Evolutionary conservation across 1,140 invertebrate genomes (phyloP).

Genomic region (Mizuhopecten yessoensis): DNA sequence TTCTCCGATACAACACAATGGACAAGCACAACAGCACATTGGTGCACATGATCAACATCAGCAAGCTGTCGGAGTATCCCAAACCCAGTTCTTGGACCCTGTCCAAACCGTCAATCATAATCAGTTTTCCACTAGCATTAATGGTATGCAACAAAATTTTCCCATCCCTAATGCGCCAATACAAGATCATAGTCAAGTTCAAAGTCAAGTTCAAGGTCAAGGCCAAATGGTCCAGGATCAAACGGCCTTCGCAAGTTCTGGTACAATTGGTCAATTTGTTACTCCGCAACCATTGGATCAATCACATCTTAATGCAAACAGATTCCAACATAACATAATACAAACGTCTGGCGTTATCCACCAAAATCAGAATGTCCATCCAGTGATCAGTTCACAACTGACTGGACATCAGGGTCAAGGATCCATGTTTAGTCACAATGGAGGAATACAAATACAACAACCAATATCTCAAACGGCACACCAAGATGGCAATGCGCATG

Average conservation of each 20-base stretch:
- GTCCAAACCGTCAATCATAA: not conserved
- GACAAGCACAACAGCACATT: not conserved
- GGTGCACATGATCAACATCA: not conserved
- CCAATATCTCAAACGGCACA: too few species aligned
- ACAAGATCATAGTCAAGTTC: not conserved
- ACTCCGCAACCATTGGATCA: not conserved
- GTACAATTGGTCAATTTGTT: not conserved
- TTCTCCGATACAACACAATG: not conserved
- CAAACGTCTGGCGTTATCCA: constrained; percentile 4
- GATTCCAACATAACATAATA: not conserved
- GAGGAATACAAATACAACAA: too few species aligned
- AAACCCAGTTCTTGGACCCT: not conserved
- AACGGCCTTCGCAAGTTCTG: not conserved
- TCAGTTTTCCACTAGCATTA: not conserved
- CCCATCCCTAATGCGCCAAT: not conserved
- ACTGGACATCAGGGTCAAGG: not conserved
- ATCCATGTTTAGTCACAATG: not conserved
- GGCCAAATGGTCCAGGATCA: not conserved
- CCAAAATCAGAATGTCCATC: not conserved
- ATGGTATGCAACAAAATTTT: not conserved
- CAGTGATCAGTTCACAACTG: not conserved
- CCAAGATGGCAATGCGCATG: not conserved
- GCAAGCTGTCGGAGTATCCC: not conserved
- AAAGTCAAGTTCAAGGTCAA: constrained; percentile 39
- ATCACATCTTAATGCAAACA: not conserved